Evolutionary conservation across 1,140 invertebrate genomes (phyloP), one percentile per base, ranked within the genome.

Genomic region (Dreissena rostriformis): DNA sequence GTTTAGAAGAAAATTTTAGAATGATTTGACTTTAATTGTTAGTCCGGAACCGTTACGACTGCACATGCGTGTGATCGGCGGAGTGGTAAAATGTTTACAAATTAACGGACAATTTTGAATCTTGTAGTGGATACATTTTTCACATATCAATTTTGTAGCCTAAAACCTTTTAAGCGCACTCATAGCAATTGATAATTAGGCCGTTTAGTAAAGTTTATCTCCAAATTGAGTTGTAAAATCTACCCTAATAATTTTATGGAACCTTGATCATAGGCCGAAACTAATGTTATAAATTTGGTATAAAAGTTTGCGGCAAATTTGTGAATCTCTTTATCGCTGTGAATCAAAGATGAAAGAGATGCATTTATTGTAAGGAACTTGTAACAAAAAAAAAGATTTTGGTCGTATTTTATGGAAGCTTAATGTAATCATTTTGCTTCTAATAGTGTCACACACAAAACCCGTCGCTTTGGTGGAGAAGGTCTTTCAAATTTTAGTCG

Each of bases 301-400:
- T 79, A 79, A 79, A 70, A 67, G 77, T 70, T 79, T 79, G 77
- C 77, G 63, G 77, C 67, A 79, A 79, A 79, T 70, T 79, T 79
- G 66, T 29, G 77, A 66, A 79, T 70, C 68, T 77, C 66, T 79
- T 79, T 79, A 79, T 79, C 67, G 77, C 67, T 70, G 22, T 28
- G 19, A 79, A 53, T 68, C 2, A 53, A 57, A 79, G 77, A 79
- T 79, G 65, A 79, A 79, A 79, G 77, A 49, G 51, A 70, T 19
- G 22, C 57, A 61, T 61, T 19, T 61, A 61, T 61, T 61, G 57
- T 61, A 6, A 61, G 22, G 22, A 24, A 61, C 11, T 6, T 61
- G 22, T n/a, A n/a, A 19, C 53, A 57, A 57, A 57, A 2, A 61
- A 24, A 61, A 24, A 61, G 57, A 61, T n/a, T 61, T 19, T 2